Evolutionary conservation across 2,113 vertebrate species (phyloP).

Genomic region (Apistogramma diplotaenia): DNA sequence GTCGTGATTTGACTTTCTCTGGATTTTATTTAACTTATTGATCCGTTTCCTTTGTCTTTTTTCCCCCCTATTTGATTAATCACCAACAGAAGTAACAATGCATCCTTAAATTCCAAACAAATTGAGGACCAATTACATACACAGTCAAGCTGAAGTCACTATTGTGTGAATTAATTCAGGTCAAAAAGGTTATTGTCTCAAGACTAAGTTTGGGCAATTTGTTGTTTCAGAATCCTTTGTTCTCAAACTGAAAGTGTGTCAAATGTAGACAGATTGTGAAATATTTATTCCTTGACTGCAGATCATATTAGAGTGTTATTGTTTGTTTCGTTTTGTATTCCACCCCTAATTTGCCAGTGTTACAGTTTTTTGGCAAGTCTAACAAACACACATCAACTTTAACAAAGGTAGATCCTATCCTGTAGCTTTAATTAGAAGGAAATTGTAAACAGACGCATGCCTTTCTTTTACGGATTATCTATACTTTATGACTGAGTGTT

Average conservation of each 20-base stretch:
- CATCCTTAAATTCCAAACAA: slow-evolving; percentile 41
- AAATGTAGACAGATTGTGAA: slow-evolving; percentile 77
- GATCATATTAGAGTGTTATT: slow-evolving; percentile 76
- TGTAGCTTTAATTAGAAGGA: slow-evolving; percentile 78
- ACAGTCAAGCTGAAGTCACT: slow-evolving; percentile 17
- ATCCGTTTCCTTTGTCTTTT: slow-evolving; percentile 39
- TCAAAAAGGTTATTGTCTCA: slow-evolving; percentile 61
- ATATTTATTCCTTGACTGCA: slow-evolving; percentile 78
- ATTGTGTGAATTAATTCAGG: slow-evolving; percentile 58
- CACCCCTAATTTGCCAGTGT: slow-evolving; percentile 72
- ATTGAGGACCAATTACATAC: slow-evolving; percentile 33
- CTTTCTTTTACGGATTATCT: slow-evolving; percentile 77
- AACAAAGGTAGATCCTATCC: slow-evolving; percentile 73
- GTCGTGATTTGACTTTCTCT: slow-evolving; percentile 30
- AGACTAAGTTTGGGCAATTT: slow-evolving; percentile 69
- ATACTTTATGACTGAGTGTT: slow-evolving; percentile 82
- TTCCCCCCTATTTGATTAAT: slow-evolving; percentile 3
- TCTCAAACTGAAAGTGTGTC: slow-evolving; percentile 72
- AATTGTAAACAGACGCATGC: slow-evolving; percentile 76
- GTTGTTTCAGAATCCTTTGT: slow-evolving; percentile 72
- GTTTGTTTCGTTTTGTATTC: slow-evolving; percentile 77
- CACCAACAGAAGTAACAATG: slow-evolving; percentile 18
- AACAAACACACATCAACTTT: slow-evolving; percentile 75
- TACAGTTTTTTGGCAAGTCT: slow-evolving; percentile 68
- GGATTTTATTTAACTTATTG: slow-evolving; percentile 35